These are phyloP conservation scores for Amblyopsis hoosieri DNA, from an alignment of 2,797 vertebrate genomes.

Conservation along the genomic window DNA sequence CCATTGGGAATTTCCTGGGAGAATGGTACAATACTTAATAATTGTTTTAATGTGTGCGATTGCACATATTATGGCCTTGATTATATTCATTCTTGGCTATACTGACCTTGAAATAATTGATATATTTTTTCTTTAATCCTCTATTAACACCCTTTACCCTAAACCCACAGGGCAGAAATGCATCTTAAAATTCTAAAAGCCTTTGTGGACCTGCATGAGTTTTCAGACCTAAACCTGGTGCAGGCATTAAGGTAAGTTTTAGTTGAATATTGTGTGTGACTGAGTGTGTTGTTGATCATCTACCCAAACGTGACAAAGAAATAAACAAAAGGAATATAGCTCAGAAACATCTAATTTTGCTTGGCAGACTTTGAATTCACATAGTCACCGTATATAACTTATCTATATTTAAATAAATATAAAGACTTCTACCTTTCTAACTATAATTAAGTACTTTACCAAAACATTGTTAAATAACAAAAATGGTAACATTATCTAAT, in stretches of 20 bases:
- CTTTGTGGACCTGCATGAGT: conserved; percentile 91
- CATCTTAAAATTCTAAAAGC: conserved; percentile 87
- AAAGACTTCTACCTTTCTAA: too few species aligned
- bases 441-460: too few species aligned
- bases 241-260: conserved; percentile 88
- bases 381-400: too few species aligned
- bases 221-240: conserved; percentile 91
- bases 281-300: too few species aligned
- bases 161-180: conserved; percentile 76
- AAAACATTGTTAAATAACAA: too few species aligned
- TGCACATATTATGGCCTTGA: not conserved
- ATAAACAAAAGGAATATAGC: too few species aligned
- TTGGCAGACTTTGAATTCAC: too few species aligned
- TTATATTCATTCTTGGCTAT: not conserved
- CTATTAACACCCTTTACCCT: not conserved
- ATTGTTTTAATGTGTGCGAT: not conserved
- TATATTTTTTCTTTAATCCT: not conserved
- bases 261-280: too few species aligned
- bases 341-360: too few species aligned
- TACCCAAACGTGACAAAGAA: too few species aligned
- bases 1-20: conserved; percentile 89
- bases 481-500: too few species aligned
- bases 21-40: conserved; percentile 76
- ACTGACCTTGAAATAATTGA: not conserved
- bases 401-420: too few species aligned